Conservation (phyloP, 2,888 invertebrate genomes). For the Myopa tessellatipennis region DNA sequence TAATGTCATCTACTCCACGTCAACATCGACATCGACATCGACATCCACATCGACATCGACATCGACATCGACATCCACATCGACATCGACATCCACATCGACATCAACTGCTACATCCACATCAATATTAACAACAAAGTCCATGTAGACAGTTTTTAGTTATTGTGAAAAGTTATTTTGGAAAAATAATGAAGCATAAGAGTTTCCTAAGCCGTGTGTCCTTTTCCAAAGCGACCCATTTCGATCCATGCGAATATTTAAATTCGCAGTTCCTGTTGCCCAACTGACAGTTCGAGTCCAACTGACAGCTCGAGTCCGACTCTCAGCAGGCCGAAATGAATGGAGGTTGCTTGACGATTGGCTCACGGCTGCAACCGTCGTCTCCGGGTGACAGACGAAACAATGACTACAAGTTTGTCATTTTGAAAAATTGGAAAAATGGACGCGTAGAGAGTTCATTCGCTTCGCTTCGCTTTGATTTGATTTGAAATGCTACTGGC, state of each 20-base stretch:
- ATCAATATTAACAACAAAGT: neutral
- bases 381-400: conserved; percentile 13
- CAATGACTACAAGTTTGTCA: conserved; percentile 27
- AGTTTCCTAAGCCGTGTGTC: no score
- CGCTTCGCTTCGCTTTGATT: neutral
- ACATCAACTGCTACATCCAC: neutral
- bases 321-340: no score
- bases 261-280: neutral
- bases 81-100: neutral
- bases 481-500: neutral
- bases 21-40: neutral
- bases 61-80: neutral
- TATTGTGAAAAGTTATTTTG: no score
- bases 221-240: no score
- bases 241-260: neutral
- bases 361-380: neutral
- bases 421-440: conserved; percentile 35
- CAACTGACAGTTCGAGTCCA: neutral
- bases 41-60: neutral
- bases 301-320: no score
- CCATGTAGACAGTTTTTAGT: neutral
- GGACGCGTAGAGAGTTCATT: conserved; percentile 2
- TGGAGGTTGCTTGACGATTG: neutral
- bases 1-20: neutral
- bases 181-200: no score